These are phyloP conservation scores for Eristalis arbustorum DNA, from an alignment of 2,888 invertebrate species.

Conservation along the genomic window DNA sequence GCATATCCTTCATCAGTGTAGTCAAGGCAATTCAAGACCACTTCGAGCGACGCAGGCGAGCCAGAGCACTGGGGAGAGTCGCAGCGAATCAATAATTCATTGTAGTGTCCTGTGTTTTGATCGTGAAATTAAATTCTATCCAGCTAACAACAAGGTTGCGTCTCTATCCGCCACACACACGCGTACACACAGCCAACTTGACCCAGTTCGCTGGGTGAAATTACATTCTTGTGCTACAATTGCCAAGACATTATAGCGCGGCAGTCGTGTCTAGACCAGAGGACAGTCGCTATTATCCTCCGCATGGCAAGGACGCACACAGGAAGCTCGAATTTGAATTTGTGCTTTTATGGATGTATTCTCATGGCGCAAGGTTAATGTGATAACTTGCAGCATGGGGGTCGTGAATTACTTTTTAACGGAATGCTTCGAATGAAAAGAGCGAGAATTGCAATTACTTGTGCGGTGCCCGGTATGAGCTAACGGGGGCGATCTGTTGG, in stretches of 20 bases:
- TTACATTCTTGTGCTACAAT: slow-evolving; percentile 25
- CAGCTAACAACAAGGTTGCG: slow-evolving; percentile 10
- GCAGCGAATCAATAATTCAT: slow-evolving; percentile 12
- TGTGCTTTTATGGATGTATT: background rate
- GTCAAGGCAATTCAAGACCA: slow-evolving; percentile 71
- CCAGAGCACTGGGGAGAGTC: background rate
- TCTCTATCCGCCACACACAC: slow-evolving; percentile 5
- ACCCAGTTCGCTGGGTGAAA: slow-evolving; percentile 30
- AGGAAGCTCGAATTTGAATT: background rate
- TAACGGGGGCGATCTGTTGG: background rate
- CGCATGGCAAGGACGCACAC: slow-evolving; percentile 3
- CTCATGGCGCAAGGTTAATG: background rate
- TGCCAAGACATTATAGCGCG: slow-evolving; percentile 37
- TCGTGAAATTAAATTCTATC: slow-evolving; percentile 15
- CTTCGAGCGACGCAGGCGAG: slow-evolving; percentile 12
- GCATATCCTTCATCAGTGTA: slow-evolving; percentile 73
- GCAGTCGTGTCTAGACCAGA: slow-evolving; percentile 49
- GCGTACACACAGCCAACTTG: slow-evolving; percentile 16
- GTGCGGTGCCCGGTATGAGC: background rate
- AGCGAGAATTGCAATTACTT: background rate
- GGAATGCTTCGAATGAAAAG: background rate
- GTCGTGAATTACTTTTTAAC: slow-evolving; percentile 19
- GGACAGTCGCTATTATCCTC: slow-evolving; percentile 29
- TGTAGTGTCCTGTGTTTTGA: background rate
- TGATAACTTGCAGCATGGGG: background rate